Evolutionary conservation across 2,888 invertebrate genomes (phyloP).

Genomic region (Thyatira batis): DNA sequence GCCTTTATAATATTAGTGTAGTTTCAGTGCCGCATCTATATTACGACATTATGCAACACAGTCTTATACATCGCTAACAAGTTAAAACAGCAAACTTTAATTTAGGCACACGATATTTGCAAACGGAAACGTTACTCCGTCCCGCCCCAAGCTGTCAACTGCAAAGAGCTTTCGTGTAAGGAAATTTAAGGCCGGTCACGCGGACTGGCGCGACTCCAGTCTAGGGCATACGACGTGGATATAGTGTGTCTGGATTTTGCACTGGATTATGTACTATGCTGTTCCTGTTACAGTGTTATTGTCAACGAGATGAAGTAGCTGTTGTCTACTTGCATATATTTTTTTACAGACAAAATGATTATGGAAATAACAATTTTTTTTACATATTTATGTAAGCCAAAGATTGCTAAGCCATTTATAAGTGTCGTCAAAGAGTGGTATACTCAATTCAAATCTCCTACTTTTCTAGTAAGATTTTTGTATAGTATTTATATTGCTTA

Average conservation of each 20-base stretch:
- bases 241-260: conserved; percentile 19
- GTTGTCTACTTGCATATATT: no score
- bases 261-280: not conserved
- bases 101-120: conserved; percentile 64
- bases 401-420: no score
- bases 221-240: conserved; percentile 28
- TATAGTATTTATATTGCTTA: no score
- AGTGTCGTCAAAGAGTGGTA: no score
- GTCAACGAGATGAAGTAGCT: no score
- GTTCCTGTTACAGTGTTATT: no score
- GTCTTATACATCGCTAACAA: conserved; percentile 48
- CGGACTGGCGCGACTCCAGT: conserved; percentile 37
- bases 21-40: no score
- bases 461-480: not conserved
- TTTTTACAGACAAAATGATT: no score
- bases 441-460: no score
- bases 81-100: conserved; percentile 62
- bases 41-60: conserved; percentile 22
- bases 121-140: conserved; percentile 49
- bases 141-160: conserved; percentile 62
- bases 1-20: no score
- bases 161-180: conserved; percentile 70
- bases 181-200: conserved; percentile 67
- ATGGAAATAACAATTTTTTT: no score
- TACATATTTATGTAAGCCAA: no score